Evolutionary conservation across 92 coral and sea anemone species (phyloP).

Genomic region (Epizoanthus rinbou): DNA sequence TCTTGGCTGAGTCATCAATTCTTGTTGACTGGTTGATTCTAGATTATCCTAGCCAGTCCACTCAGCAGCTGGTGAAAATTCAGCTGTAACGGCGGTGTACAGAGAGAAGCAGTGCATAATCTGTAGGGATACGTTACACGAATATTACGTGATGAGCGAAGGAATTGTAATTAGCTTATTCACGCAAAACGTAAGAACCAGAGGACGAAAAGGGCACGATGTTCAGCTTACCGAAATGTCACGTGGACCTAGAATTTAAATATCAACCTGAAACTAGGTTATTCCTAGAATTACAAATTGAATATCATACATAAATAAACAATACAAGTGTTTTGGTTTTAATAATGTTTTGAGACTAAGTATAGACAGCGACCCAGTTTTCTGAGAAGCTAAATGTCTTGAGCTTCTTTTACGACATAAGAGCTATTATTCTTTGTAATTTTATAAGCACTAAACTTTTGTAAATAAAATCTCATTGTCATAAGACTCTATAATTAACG

Average conservation of each 20-base stretch:
- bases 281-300: no score
- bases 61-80: neutral
- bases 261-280: no score
- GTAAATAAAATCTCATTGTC: neutral
- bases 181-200: neutral
- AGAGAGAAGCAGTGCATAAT: neutral
- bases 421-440: no score
- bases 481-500: neutral
- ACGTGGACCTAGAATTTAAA: neutral
- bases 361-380: no score
- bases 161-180: neutral
- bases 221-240: neutral
- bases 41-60: neutral
- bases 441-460: neutral
- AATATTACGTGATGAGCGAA: neutral
- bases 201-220: neutral
- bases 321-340: no score
- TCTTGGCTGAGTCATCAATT: neutral
- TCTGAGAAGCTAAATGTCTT: no score
- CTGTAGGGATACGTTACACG: neutral
- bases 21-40: neutral
- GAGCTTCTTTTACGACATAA: no score
- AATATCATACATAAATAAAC: no score
- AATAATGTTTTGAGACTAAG: no score
- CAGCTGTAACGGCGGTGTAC: neutral